Conservation (phyloP, 2,888 invertebrate species). For the Plagiodera versicolora region DNA sequence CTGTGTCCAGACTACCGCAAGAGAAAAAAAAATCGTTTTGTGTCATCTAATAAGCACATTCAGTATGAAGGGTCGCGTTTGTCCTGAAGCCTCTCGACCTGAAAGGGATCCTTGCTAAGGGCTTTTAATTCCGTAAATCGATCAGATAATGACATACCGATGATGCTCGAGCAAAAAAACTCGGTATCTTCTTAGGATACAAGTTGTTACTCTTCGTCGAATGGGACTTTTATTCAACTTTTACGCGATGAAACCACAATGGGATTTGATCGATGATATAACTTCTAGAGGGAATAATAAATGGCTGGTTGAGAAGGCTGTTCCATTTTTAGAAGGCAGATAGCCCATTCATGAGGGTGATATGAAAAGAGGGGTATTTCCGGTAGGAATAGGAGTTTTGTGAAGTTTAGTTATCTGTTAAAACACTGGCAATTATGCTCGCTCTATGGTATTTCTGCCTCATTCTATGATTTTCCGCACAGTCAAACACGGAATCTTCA, state of each 20-base stretch:
- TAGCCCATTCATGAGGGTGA: no score
- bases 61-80: conserved; percentile 4
- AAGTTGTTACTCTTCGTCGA: conserved; percentile 18
- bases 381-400: no score
- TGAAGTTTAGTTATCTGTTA: no score
- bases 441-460: no score
- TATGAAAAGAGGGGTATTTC: no score
- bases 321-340: no score
- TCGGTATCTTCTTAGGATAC: conserved; percentile 18
- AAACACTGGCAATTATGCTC: no score
- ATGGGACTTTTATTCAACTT: conserved; percentile 12
- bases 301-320: background rate
- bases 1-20: background rate
- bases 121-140: conserved; percentile 26
- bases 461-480: no score
- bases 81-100: conserved; percentile 18
- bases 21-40: background rate
- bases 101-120: conserved; percentile 16
- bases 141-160: conserved; percentile 23
- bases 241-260: background rate
- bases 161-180: conserved; percentile 10
- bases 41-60: conserved; percentile 3
- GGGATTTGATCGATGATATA: conserved; percentile 11
- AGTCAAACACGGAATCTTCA: no score
- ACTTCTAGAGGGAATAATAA: conserved; percentile 4